Percentiles rank a stretch among this genome's conserved stretches.
These are phyloP conservation scores for Eurypyga helias DNA, from an alignment of 2,113 vertebrate genomes.

Conservation along the genomic window DNA sequence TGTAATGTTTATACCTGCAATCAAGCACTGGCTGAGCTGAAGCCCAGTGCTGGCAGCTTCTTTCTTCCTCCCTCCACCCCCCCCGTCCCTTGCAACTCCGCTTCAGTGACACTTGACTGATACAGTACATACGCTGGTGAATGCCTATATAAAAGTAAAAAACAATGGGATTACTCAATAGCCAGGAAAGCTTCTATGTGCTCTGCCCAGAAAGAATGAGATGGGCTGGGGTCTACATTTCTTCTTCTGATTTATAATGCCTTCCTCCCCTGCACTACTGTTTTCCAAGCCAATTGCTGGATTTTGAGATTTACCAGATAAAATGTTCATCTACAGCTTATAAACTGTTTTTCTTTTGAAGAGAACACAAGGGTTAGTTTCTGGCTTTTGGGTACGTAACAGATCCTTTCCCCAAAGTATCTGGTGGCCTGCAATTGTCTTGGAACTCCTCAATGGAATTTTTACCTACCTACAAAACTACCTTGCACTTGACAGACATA, in stretches of 20 bases:
- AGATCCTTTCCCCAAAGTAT: neutral
- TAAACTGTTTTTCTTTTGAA: neutral
- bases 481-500: neutral
- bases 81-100: neutral
- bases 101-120: neutral
- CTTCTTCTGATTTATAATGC: slow-evolving; percentile 24
- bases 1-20: slow-evolving; percentile 63
- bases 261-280: neutral
- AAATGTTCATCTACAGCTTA: slow-evolving; percentile 28
- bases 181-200: neutral
- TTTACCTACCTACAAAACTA: neutral
- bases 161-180: neutral
- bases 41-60: slow-evolving; percentile 53
- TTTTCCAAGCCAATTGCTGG: slow-evolving; percentile 5
- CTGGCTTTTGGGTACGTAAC: neutral
- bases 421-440: neutral
- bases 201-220: neutral
- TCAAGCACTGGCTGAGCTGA: slow-evolving; percentile 25
- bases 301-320: slow-evolving; percentile 51
- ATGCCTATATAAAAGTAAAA: neutral
- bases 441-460: neutral
- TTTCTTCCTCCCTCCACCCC: neutral
- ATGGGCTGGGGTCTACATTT: neutral
- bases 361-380: neutral
- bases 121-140: neutral